A percentile compares a stretch with the other conserved stretches of the same genome.
Evolutionary conservation across 64 coral and sea anemone species (phyloP).

Genomic region (Porites lutea): DNA sequence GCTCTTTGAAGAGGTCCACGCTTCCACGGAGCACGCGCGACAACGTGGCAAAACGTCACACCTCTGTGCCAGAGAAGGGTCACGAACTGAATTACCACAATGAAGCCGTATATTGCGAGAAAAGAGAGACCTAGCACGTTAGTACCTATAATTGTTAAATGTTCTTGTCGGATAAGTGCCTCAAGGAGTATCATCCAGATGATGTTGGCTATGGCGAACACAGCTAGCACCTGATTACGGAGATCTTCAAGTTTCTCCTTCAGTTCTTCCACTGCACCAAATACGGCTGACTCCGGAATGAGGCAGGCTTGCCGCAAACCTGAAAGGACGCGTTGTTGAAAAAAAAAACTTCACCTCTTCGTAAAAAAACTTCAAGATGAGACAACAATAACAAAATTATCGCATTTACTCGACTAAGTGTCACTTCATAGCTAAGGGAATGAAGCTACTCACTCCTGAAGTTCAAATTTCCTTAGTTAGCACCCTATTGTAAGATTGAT

Average conservation of each 20-base stretch:
- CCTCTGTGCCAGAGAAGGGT: slow-evolving; percentile 93
- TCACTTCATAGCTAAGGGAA: too few species aligned
- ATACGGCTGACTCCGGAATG: slow-evolving; percentile 89
- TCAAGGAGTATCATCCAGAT: slow-evolving; percentile 89
- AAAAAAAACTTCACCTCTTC: neutral
- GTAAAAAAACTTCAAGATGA: neutral
- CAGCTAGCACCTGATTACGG: slow-evolving; percentile 61
- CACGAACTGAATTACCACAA: slow-evolving; percentile 86
- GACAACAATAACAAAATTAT: too few species aligned
- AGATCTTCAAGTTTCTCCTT: slow-evolving; percentile 95
- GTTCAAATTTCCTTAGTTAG: too few species aligned
- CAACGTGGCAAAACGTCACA: slow-evolving; percentile 73
- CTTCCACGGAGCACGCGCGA: slow-evolving; percentile 91
- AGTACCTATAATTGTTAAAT: slow-evolving; percentile 63
- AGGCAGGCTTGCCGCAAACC: slow-evolving; percentile 76
- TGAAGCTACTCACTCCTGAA: too few species aligned
- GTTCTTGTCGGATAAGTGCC: slow-evolving; percentile 18
- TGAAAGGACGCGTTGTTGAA: neutral
- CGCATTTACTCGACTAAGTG: too few species aligned
- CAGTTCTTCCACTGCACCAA: slow-evolving; percentile 82
- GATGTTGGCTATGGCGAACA: slow-evolving; percentile 70
- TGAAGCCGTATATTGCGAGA: slow-evolving; percentile 74
- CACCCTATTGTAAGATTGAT: too few species aligned
- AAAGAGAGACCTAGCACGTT: slow-evolving; percentile 86
- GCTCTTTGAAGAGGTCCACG: slow-evolving; percentile 53